Conservation (phyloP, 2,888 invertebrate genomes). For the Escarpia spicata region DNA sequence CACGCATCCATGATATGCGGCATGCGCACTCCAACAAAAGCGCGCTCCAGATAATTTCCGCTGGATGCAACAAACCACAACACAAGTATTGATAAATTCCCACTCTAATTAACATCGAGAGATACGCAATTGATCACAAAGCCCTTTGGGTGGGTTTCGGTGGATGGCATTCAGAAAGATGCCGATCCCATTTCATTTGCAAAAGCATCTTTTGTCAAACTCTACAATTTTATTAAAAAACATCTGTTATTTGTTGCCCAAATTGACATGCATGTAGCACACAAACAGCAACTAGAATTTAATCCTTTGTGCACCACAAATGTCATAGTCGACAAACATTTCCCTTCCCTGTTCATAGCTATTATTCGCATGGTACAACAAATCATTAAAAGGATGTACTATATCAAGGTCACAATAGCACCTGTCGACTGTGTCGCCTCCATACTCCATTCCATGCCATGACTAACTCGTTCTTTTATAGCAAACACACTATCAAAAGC, state of each 20-base stretch:
- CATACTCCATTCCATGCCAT: background rate
- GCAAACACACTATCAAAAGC: background rate
- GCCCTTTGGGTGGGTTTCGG: background rate
- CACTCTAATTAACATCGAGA: background rate
- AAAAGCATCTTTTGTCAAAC: too few species aligned
- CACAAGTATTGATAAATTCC: slow-evolving; percentile 9
- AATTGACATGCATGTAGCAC: too few species aligned
- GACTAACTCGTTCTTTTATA: background rate
- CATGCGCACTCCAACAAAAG: background rate
- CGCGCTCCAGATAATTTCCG: background rate
- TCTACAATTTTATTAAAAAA: too few species aligned
- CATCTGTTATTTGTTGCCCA: too few species aligned
- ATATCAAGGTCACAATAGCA: too few species aligned
- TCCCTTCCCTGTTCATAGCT: too few species aligned
- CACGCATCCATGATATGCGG: background rate
- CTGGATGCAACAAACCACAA: background rate
- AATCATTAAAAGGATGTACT: too few species aligned
- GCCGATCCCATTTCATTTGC: background rate
- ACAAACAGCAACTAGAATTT: too few species aligned
- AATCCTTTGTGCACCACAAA: too few species aligned
- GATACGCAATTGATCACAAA: background rate
- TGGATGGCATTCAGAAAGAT: background rate
- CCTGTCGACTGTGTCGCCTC: background rate
- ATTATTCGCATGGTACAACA: too few species aligned
- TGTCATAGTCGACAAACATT: too few species aligned